phyloP scores from a whole-genome alignment of 37 sponge, comb jelly and placozoan species.

The Oopsacas minuta region DNA sequence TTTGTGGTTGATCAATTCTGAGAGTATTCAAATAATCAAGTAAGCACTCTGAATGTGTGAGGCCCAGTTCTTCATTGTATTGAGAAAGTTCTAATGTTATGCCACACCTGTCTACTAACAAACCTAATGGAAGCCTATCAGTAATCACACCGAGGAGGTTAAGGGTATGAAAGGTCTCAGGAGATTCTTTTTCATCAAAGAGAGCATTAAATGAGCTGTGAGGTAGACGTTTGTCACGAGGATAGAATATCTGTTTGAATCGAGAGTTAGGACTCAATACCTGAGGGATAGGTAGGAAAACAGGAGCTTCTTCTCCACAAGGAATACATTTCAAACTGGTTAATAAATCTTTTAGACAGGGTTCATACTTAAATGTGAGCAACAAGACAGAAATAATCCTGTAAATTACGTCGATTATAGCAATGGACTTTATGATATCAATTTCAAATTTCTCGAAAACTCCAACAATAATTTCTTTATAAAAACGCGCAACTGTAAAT shows the following conservation, averaged over 20 bases:
- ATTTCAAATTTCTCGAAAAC: neutral
- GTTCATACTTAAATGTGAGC: neutral
- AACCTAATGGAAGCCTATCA: neutral
- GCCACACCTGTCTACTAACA: neutral
- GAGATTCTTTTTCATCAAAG: neutral
- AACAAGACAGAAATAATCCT: neutral
- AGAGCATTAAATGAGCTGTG: neutral
- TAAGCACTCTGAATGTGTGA: neutral
- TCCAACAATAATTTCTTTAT: neutral
- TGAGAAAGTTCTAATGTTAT: neutral
- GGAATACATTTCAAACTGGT: neutral
- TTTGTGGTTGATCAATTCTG: neutral
- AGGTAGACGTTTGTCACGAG: neutral
- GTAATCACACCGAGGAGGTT: neutral
- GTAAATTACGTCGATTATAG: neutral
- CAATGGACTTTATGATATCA: neutral
- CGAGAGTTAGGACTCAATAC: neutral
- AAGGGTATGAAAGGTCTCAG: neutral
- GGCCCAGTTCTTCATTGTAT: neutral
- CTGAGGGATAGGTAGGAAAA: neutral
- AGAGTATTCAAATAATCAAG: neutral
- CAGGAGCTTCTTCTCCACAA: neutral
- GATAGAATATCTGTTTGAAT: neutral
- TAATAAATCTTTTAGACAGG: neutral
- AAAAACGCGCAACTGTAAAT: neutral